These are phyloP conservation scores for Apocheima hispidaria DNA, from an alignment of 2,888 invertebrate species.

Conservation along the genomic window DNA sequence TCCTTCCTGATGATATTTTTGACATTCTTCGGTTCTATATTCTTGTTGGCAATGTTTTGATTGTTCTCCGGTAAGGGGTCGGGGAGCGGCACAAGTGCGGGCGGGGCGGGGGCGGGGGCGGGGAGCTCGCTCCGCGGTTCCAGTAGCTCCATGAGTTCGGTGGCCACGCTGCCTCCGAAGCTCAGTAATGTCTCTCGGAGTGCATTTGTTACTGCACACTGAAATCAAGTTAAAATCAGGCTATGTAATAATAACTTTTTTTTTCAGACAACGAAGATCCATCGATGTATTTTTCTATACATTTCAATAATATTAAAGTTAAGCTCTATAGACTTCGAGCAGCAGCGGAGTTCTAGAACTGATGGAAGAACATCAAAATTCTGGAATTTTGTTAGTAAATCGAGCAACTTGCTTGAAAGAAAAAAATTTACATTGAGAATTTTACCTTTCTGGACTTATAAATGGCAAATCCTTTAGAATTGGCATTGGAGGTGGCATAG, in stretches of 20 bases:
- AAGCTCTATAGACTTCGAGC: no score
- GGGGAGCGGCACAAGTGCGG: conserved; percentile 17
- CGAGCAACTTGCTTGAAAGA: no score
- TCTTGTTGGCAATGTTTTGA: conserved; percentile 59
- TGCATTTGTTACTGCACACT: conserved; percentile 81
- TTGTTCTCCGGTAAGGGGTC: conserved; percentile 59
- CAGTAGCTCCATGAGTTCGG: conserved; percentile 65
- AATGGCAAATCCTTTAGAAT: conserved; percentile 75
- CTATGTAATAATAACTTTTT: no score
- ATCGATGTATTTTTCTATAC: no score
- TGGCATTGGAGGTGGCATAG: conserved; percentile 72
- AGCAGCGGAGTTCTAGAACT: no score
- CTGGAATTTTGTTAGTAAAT: no score
- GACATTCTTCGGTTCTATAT: conserved; percentile 52
- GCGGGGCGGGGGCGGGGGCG: conserved; percentile 11
- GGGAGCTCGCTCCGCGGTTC: conserved; percentile 47
- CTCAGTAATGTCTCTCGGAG: conserved; percentile 77
- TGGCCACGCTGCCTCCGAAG: conserved; percentile 75
- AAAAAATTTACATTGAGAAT: no score
- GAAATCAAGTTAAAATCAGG: conserved; percentile 29
- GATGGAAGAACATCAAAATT: no score
- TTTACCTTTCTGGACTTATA: conserved; percentile 80
- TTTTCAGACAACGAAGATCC: no score
- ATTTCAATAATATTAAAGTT: no score
- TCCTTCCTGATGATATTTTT: conserved; percentile 20